Base-by-base conservation (phyloP, 2,113 vertebrate species). In the Hiodon tergisus region DNA sequence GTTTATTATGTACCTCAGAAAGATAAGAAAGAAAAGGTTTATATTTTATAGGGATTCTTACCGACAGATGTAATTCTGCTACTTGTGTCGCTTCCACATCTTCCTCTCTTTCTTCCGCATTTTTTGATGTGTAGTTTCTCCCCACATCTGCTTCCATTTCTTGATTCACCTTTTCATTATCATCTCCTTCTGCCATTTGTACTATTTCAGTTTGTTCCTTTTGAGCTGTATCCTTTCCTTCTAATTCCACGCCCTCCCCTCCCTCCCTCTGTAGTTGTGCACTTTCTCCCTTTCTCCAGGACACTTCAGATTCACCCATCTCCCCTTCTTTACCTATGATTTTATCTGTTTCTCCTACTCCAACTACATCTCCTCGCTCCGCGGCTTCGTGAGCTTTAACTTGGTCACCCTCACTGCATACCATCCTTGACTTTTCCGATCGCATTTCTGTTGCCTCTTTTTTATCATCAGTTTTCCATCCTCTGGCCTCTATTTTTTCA, bases 201-300 rank as follows among this genome's bases (percentile, higher is more conserved):
- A 7, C 59, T 54, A 16, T 16, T 13, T 55, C n/a, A 14, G 48
- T 65, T n/a, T 81, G 67, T 69, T 75, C 77, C 46, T 63, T 67
- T 17, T 10, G 4, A 68, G 66, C 69, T 4, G 58, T 76, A 14
- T 10, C 51, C 17, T 59, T 54, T 58, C 58, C 75, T 58, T 54
- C 72, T 31, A 31, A 0, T 16, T 75, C 54, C 47, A 17, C 31
- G 6, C 0, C 31, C 16, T 58, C 48, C 59, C 55, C 57, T 14
- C 5, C 52, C 31, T 76, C 52, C 61, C 53, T 9, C n/a, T 54
- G 63, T 65, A 59, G 59, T 46, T 60, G 17, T 54, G 53, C 54
- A 6, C 14, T 17, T 54, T 55, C 16, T 4, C 3, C 31, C 55
- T 2, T 65, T 50, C 14, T 14, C 31, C 14, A 50, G n/a, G 9